Base-by-base conservation (phyloP, 2,888 invertebrate species). In the Halictus quadricinctus region DNA sequence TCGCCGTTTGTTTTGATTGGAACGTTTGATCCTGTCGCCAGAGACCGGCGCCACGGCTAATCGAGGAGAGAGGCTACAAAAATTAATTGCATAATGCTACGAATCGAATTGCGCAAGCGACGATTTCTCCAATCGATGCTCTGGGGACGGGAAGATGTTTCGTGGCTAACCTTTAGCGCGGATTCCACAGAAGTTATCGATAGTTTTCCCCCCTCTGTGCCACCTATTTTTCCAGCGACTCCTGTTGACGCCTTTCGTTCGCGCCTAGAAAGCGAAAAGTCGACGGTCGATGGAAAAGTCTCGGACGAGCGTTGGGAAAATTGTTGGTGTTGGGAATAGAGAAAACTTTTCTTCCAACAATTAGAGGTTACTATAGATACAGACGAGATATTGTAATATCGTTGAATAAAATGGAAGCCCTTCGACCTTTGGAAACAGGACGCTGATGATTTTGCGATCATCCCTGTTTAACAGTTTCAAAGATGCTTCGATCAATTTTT, bases 101-200 rank as follows among this genome's bases (percentile, higher is more conserved):
- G 48, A 78, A 50, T 48, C 8, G 29, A 36, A 50, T 88, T 81
- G 84, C 82, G 64, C 50, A 84, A 88, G 13, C n/a, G 64, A 70
- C 84, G 83, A 87, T 89, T 88, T 91, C 89, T 76, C 88, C 77
- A 80, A 76, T 83, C 80, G 83, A 85, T 88, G 76, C 84, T 85
- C 86, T 85, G 84, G 79, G 80, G 79, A 80, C 85, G 84, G 81
- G 78, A 87, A 48, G 69, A 1, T 70, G 76, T 70, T 80, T 72
- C 80, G 86, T 73, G 75, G 79, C 80, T 89, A 88, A 90, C 83
- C 87, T 88, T 88, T 86, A 70, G 60, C 78, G 76, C 21, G 80
- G 76, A 86, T 84, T 85, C 80, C 60, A 36, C 41, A 64, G 76
- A 75, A 87, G 81, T 87, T 82, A 79, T 81, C 43, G 70, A 60